Evolutionary conservation across 64 coral and sea anemone genomes (phyloP).

Genomic region (Trachythela sp.): DNA sequence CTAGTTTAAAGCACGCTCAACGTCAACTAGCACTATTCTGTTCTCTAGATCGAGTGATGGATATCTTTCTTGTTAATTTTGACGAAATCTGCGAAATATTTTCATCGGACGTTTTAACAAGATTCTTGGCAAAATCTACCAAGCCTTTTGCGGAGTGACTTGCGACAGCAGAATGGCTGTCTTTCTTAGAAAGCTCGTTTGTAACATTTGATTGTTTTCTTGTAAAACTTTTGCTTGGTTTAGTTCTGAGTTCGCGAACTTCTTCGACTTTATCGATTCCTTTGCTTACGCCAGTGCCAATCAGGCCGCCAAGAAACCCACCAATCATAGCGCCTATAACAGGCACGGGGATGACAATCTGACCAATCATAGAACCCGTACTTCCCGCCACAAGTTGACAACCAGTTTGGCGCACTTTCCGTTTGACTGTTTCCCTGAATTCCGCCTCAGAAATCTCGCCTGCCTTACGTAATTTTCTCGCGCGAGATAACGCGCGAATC

Average conservation of each 20-base stretch:
- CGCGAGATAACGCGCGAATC: background rate
- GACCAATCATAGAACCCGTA: constrained; percentile 1
- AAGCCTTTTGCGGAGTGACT: too few relatives aligned
- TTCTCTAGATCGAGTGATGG: background rate
- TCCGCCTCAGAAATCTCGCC: background rate
- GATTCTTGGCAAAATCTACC: too few relatives aligned
- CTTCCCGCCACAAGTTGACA: background rate
- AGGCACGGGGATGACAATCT: background rate
- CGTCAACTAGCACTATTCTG: background rate
- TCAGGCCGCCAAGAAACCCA: background rate
- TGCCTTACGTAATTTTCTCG: background rate
- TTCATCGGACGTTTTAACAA: background rate
- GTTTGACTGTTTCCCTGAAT: background rate
- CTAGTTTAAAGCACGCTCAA: too few relatives aligned
- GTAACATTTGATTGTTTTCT: background rate
- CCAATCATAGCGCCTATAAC: background rate
- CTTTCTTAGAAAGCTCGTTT: background rate
- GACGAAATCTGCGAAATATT: background rate
- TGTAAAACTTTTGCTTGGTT: background rate
- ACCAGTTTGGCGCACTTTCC: background rate
- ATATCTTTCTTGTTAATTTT: background rate
- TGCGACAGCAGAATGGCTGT: background rate
- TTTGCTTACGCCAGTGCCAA: background rate
- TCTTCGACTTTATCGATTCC: background rate
- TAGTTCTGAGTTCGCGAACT: background rate